Conservation (phyloP, 2,888 invertebrate species). For the Enchytraeus crypticus region DNA sequence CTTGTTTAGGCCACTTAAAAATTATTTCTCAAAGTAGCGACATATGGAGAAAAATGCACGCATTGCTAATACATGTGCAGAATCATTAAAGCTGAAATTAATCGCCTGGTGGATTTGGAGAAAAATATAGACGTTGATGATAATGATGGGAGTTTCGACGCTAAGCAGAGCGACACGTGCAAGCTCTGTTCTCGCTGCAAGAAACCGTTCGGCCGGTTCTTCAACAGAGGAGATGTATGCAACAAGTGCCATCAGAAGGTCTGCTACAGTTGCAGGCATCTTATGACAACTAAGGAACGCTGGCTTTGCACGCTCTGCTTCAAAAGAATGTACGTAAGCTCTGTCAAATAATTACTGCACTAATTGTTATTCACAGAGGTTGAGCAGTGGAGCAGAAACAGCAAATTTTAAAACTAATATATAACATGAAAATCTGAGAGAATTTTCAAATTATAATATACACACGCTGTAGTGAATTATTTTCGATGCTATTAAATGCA, state of each 20-base stretch:
- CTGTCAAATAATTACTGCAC: neutral
- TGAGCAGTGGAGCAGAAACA: too few species aligned
- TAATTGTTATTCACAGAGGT: too few species aligned
- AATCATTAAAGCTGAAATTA: neutral
- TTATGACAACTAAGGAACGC: neutral
- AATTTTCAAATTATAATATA: too few species aligned
- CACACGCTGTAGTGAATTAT: too few species aligned
- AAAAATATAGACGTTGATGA: neutral
- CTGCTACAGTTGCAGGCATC: slow-evolving; percentile 4
- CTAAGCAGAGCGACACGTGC: neutral
- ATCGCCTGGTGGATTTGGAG: neutral
- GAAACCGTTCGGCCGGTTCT: slow-evolving; percentile 5
- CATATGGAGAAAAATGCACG: too few species aligned
- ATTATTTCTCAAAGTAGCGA: too few species aligned
- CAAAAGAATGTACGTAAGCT: slow-evolving; percentile 1
- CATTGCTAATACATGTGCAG: too few species aligned
- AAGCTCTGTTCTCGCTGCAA: slow-evolving; percentile 1
- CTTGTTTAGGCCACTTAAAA: too few species aligned
- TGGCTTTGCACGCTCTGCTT: slow-evolving; percentile 9
- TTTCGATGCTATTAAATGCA: too few species aligned
- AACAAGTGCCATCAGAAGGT: neutral
- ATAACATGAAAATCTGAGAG: too few species aligned
- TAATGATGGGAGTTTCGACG: neutral
- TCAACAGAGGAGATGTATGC: slow-evolving; percentile 6
- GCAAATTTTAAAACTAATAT: too few species aligned